Evolutionary conservation across 2,113 vertebrate genomes (phyloP), one percentile per base, ranked within the genome.

Genomic region (Cranoglanis bouderius): DNA sequence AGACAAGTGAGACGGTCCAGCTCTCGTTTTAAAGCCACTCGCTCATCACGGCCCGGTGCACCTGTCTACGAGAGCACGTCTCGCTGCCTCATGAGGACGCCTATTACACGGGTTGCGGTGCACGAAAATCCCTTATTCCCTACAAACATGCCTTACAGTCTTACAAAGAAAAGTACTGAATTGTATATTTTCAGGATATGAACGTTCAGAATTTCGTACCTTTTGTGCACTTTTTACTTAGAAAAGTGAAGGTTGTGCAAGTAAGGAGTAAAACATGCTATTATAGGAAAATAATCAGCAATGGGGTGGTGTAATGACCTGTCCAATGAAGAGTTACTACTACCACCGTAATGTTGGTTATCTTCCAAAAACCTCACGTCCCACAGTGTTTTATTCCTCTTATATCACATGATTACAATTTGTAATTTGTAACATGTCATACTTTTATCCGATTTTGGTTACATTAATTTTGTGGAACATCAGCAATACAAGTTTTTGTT

Each of bases 61-160:
- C 87, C 70, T 74, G 87, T 75, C 67, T 77, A 72, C 70, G 13
- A 70, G 82, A 70, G 82, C 40, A 3, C 40, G 16, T 61, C 38
- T 75, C 46, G 24, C 26, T 59, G 87, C 53, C 81, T 75, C 81
- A 43, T 16, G 67, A 88, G 81, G 80, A 83, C 6, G 19, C 26
- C 29, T 43, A 61, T 84, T 88, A 75, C 87, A 75, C 24, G 29
- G 53, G 6, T 53, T 57, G 32, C 13, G 10, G 61, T 35, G 86
- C 80, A 43, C 29, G 59, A 88, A 85, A 61, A 82, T 16, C 61
- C 86, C 46, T 88, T 19, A 67, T 24, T 87, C 74, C 87, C 80
- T 72, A 72, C 12, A 35, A 53, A 82, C 43, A 29, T 55, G 77
- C 12, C 46, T 5, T 35, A 40, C 24, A 78, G 75, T 78, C 19